Base-by-base conservation (phyloP, 2,888 invertebrate genomes). In the Steromphala cineraria region DNA sequence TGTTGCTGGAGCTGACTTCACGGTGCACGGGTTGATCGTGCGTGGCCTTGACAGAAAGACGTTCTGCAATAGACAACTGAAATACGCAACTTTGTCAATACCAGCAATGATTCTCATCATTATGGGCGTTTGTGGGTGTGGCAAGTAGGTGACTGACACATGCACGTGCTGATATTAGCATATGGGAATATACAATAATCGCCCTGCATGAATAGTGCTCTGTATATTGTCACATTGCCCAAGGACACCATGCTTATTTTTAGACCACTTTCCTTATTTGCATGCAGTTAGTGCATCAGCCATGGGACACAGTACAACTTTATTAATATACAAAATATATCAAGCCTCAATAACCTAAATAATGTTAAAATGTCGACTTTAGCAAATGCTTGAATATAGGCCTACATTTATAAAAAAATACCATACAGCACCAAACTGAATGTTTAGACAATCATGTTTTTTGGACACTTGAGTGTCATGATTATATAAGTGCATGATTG, bases 51-150 rank as follows among this genome's bases (percentile, higher is more conserved):
- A 21, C 21, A 56, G 21, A 19, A 10, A 21, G 56, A 31, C 28
- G 36, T 36, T 19, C 21, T 7, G 21, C 19, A 40, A 15, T 36
- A 19, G 31, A 31, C 28, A 19, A 1, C 71, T 71, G 71, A 31
- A 71, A 31, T 31, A 36, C 17, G n/a, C 67, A 31, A 31, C 36
- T 1, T 10, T 67, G 3, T 15, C 19, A 31, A n/a, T n/a, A 19
- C 31, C 31, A 13, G 76, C 28, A 36, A 76, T 76, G 76, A 83
- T 89, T 40, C 56, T 87, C 36, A 80, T 90, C 74, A 52, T 90
- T 28, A 90, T 90, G 87, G 90, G 90, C 31, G 89, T 90, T 46
- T 90, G 89, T 83, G 90, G 90, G 10, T 81, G 88, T 84, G 89
- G 90, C 53, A 90, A 90, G 89, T 90, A 85, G 78, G 87, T 80